Base-by-base conservation (phyloP, 2,888 invertebrate genomes). In the Philereme transversata region DNA sequence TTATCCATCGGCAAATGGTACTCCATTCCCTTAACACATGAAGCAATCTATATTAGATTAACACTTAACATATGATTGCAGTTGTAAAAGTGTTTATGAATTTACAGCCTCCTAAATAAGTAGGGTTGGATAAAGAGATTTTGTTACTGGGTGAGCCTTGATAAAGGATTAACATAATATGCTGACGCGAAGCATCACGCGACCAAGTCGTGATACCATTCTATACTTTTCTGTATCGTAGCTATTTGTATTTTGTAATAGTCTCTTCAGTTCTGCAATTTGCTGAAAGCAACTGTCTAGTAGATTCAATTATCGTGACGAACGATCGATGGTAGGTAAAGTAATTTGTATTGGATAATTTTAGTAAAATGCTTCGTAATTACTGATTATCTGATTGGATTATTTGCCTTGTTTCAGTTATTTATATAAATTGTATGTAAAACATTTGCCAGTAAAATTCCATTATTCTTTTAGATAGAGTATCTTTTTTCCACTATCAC, bases 101-200 rank as follows among this genome's bases (percentile, higher is more conserved):
- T 70, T 71, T 71, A 68, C 55, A 55, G 51, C 58, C 48, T 70
- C 46, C 64, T 62, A 53, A 68, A 67, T 57, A 63, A 55, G 53
- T 59, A 54, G 51, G 41, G 46, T 56, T 49, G 60, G 62, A 59
- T 67, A 64, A 71, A 70, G 65, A 74, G 74, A 76, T 80, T 72
- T 71, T 57, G 64, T 75, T 77, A 73, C 71, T 51, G 47, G 62
- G 35, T 55, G 59, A 69, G 50, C 72, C 74, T 70, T 76, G 78
- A 75, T 74, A 78, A 75, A 65, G 64, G 73, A 73, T 77, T 75
- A 73, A 64, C 51, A 67, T 65, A 62, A n/a, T 51, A 48, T 57
- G 51, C 52, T 51, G 44, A 35, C 54, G 64, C 47, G 58, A 41
- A 46, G 51, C n/a, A 56, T 51, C 76, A 77, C 72, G 73, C 69